Percentiles rank a stretch among this genome's conserved stretches.
Conservation (phyloP, 2,888 invertebrate genomes). For the Ramazzottius varieornatus region DNA sequence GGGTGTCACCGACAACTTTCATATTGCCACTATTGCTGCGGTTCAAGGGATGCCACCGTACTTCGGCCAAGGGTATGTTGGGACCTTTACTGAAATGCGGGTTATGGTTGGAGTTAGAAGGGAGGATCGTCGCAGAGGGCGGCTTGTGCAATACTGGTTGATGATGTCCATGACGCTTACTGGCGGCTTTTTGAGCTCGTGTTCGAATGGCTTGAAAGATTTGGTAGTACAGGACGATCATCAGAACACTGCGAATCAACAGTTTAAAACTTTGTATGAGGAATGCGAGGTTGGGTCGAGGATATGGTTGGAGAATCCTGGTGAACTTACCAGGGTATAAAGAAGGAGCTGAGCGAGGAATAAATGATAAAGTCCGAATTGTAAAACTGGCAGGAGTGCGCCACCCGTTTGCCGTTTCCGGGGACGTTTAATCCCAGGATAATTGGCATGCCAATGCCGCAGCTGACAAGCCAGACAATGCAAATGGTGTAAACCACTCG, state of each 20-base stretch:
- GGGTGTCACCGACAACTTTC: too few relatives aligned
- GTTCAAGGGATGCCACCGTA: neutral
- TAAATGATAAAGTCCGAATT: conserved; percentile 92
- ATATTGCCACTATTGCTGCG: too few relatives aligned
- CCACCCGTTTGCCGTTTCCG: conserved; percentile 32
- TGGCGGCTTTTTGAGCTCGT: neutral
- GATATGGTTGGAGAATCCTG: too few relatives aligned
- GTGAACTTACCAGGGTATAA: conserved; percentile 91
- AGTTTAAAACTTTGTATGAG: too few relatives aligned
- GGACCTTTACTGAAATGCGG: neutral
- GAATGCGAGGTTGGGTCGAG: too few relatives aligned
- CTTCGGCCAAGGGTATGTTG: neutral
- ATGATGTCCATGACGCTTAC: neutral
- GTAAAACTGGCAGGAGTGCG: conserved; percentile 55
- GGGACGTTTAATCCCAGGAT: conserved; percentile 79
- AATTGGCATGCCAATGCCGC: conserved; percentile 55
- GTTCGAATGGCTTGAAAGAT: conserved; percentile 55
- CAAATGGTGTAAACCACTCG: conserved; percentile 80
- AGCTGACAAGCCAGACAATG: conserved; percentile 78
- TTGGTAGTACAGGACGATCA: conserved; percentile 87
- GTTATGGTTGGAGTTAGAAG: neutral
- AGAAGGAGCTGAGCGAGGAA: conserved; percentile 91
- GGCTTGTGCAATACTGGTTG: neutral
- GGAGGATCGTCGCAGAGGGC: neutral
- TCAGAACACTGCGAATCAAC: too few relatives aligned